Evolutionary conservation across 2,888 invertebrate genomes (phyloP).

Genomic region (Xestoiulus laeticollis): DNA sequence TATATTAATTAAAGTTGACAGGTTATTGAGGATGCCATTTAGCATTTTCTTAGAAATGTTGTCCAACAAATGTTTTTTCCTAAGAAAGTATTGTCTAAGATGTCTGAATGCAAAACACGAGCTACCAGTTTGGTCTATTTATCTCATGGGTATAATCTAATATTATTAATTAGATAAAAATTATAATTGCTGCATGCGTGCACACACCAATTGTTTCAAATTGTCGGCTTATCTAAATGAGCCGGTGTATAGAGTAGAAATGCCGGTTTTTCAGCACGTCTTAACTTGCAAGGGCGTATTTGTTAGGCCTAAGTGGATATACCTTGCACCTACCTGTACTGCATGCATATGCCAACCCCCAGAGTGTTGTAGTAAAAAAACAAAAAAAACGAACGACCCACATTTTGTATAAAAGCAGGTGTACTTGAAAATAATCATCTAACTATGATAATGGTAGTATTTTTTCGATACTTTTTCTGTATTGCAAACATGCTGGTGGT

Average conservation of each 20-base stretch:
- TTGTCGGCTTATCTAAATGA: neutral
- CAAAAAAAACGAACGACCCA: neutral
- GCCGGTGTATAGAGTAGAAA: neutral
- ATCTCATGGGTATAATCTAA: neutral
- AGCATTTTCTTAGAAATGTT: neutral
- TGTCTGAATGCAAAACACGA: neutral
- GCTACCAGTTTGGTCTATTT: neutral
- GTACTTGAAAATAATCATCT: neutral
- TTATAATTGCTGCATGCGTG: neutral
- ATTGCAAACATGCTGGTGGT: neutral
- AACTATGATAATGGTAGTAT: neutral
- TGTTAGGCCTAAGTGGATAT: neutral
- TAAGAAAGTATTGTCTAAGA: no score
- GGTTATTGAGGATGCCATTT: neutral
- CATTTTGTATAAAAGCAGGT: neutral
- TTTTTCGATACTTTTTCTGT: neutral
- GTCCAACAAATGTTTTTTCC: no score
- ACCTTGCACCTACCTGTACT: no score
- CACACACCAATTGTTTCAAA: neutral
- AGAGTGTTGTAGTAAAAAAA: neutral
- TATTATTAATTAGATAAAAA: neutral
- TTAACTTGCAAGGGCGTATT: neutral
- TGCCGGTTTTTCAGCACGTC: neutral
- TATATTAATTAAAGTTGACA: no score
- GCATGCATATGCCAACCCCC: no score